Base-by-base conservation (phyloP, 1,140 invertebrate genomes). In the Rhopalosiphum maidis region DNA sequence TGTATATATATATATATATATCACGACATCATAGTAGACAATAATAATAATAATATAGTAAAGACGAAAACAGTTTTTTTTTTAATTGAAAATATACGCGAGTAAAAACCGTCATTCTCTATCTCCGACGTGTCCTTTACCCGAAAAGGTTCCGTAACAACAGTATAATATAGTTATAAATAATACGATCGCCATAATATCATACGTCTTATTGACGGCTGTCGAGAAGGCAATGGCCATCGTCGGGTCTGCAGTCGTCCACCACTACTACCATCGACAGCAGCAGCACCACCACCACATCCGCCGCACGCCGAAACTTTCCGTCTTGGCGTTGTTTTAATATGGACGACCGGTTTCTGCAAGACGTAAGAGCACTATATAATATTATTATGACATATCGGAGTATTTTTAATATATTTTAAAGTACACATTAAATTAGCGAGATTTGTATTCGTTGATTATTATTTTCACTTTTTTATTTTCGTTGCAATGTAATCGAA, bases 261-360 rank as follows among this genome's bases (percentile, higher is more conserved):
- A 88, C 46, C 46, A 1, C 7, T 18, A 35, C 46, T 21, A 22
- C 11, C 86, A 48, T 46, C 48, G 60, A 30, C 60, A n/a, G 30
- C 85, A 22, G 41, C 88, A 11, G 0, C 21, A 21, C 51, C 51
- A 21, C 22, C 51, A 21, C 22, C n/a, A 23, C 48, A 22, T 35
- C 35, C 6, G 22, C 35, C 48, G 15, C 48, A 51, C 35, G 35
- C 51, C 48, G 22, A 68, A 30, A 30, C 60, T 68, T 41, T 5
- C 35, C 8, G 22, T 18, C 51, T 23, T 25, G 25, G 37, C 21
- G 37, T 37, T 23, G 23, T 60, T 21, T 11, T 90, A 90, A 90
- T 37, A 90, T 90, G 89, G 89, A 90, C 54, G 89, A 90, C 54
- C 51, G 54, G 89, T 90, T 90, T 25, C 54, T 90, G 89, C 89